Percentiles rank a stretch among this genome's conserved stretches.
These are phyloP conservation scores for Diloba caeruleocephala DNA, from an alignment of 2,888 invertebrate species.

Conservation along the genomic window DNA sequence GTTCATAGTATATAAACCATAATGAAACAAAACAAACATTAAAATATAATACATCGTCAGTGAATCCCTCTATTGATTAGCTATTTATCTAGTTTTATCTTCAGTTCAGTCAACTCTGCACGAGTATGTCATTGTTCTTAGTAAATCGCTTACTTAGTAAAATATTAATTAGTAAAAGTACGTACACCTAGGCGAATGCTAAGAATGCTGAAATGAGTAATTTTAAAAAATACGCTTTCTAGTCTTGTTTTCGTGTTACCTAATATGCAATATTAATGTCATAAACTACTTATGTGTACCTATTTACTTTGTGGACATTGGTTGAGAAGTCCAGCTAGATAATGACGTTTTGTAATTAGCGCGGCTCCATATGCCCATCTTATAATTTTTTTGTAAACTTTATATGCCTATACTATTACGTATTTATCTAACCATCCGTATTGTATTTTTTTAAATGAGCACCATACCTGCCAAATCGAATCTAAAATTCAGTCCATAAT, in stretches of 20 bases:
- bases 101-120: constrained; percentile 72
- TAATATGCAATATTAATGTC: background rate
- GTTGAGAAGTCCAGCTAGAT: too few species aligned
- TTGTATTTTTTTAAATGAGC: too few species aligned
- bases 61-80: constrained; percentile 29
- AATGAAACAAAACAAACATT: constrained; percentile 11
- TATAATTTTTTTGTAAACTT: too few species aligned
- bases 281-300: too few species aligned
- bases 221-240: constrained; percentile 1
- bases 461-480: too few species aligned
- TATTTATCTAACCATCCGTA: too few species aligned
- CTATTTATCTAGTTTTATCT: constrained; percentile 55
- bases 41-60: constrained; percentile 7
- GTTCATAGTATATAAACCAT: too few species aligned
- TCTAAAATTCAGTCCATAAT: too few species aligned
- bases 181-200: constrained; percentile 17
- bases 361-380: too few species aligned
- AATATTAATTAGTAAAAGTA: constrained; percentile 16
- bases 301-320: too few species aligned
- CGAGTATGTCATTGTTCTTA: constrained; percentile 63
- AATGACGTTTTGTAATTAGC: too few species aligned
- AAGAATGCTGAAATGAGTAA: constrained; percentile 17
- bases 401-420: too few species aligned
- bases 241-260: background rate
- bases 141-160: constrained; percentile 61